These are phyloP conservation scores for Aplysia californica DNA, from an alignment of 1,140 invertebrate species.

Conservation along the genomic window DNA sequence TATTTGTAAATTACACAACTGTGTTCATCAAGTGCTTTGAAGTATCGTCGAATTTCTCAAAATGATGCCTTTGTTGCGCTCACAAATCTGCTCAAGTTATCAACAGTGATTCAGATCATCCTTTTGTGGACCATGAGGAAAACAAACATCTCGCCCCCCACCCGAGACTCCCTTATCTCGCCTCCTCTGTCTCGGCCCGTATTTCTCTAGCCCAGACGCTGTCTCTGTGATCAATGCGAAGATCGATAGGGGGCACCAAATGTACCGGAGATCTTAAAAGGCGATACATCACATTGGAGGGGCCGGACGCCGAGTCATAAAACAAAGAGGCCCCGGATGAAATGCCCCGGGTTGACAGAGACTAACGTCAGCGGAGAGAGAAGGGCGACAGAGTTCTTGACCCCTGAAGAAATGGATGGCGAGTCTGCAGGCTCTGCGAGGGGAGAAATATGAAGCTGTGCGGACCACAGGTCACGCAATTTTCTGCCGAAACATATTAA, in stretches of 20 bases:
- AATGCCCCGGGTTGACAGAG: conserved; percentile 14
- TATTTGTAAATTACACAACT: too few species aligned
- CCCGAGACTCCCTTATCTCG: too few species aligned
- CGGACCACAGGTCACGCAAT: conserved; percentile 3
- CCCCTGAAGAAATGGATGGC: neutral
- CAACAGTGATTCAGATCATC: too few species aligned
- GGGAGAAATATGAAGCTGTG: neutral
- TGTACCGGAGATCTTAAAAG: conserved; percentile 14
- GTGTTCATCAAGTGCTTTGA: too few species aligned
- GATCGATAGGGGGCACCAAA: neutral
- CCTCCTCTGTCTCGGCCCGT: too few species aligned
- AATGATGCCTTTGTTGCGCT: too few species aligned
- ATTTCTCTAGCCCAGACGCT: too few species aligned
- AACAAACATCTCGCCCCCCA: too few species aligned
- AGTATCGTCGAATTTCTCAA: too few species aligned
- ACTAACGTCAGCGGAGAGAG: conserved; percentile 6
- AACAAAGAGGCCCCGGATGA: conserved; percentile 16
- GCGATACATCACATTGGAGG: neutral
- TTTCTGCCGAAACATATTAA: conserved; percentile 15
- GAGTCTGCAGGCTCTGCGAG: neutral
- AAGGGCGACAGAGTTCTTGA: conserved; percentile 2
- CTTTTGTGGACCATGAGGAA: too few species aligned
- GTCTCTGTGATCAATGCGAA: neutral
- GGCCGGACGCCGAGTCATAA: neutral
- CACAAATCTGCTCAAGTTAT: too few species aligned